These are phyloP conservation scores for Cynoglossus semilaevis DNA, from an alignment of 2,113 vertebrate species.

Conservation along the genomic window DNA sequence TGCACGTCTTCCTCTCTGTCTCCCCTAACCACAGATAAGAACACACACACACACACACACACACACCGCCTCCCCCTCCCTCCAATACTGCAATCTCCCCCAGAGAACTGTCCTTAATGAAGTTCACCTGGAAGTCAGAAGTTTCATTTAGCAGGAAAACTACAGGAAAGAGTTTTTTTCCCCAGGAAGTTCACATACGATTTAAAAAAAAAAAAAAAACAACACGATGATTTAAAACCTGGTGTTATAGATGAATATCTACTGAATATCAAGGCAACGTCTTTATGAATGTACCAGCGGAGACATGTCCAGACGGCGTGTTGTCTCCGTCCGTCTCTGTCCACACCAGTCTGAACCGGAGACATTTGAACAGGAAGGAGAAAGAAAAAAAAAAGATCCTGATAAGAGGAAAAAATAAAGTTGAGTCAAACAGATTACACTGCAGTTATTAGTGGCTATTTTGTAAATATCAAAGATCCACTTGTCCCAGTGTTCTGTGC, in stretches of 20 bases:
- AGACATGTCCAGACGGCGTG: too few relatives aligned
- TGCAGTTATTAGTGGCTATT: slow-evolving; percentile 96
- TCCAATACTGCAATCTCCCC: slow-evolving; percentile 2
- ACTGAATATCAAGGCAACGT: too few relatives aligned
- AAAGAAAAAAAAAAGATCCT: slow-evolving; percentile 30
- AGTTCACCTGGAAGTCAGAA: slow-evolving; percentile 11
- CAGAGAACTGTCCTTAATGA: slow-evolving; percentile 23
- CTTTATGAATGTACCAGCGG: too few relatives aligned
- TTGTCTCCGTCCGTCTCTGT: too few relatives aligned
- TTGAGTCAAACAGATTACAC: slow-evolving; percentile 96
- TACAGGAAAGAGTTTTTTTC: too few relatives aligned
- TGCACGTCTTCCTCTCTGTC: slow-evolving; percentile 9
- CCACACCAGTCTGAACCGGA: slow-evolving; percentile 36
- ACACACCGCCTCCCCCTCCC: neutral
- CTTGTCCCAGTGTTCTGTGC: slow-evolving; percentile 87
- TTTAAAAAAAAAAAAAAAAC: too few relatives aligned
- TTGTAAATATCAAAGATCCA: slow-evolving; percentile 99
- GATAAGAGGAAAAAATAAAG: slow-evolving; percentile 89
- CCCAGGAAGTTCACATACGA: too few relatives aligned
- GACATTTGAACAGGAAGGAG: slow-evolving; percentile 35
- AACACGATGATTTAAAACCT: too few relatives aligned
- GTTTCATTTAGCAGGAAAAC: too few relatives aligned
- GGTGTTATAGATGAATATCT: too few relatives aligned
- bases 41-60: slow-evolving; percentile 11
- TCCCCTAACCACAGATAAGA: slow-evolving; percentile 20